Conservation (phyloP, 2,797 vertebrate species). For the Rallus crepitans region DNA sequence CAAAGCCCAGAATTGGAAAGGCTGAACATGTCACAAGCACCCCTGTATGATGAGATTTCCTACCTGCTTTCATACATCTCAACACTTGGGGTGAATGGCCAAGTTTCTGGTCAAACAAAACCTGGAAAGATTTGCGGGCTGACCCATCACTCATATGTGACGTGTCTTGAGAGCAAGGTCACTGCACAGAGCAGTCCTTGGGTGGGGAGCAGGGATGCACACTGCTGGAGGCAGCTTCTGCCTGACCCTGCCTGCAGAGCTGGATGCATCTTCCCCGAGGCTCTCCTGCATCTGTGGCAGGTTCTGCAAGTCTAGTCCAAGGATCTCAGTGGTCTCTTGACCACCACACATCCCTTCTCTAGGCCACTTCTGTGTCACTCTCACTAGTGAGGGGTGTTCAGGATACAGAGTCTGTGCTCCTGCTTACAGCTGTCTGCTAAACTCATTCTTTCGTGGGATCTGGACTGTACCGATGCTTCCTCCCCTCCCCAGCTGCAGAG, state of each 20-base stretch:
- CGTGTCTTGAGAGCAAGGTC: not conserved
- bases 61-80: not conserved
- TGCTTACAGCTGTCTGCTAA: not conserved
- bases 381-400: not conserved
- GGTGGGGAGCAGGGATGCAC: not conserved
- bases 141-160: not conserved
- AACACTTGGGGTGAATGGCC: not conserved
- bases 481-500: not conserved
- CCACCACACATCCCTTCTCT: not conserved
- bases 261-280: rapidly evolving
- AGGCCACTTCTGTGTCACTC: not conserved
- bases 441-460: not conserved
- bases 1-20: not conserved
- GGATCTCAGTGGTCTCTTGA: not conserved
- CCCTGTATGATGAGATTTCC: not conserved
- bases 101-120: not conserved
- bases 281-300: not conserved
- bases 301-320: not conserved
- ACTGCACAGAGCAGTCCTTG: not conserved
- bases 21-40: not conserved
- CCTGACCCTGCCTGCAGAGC: not conserved
- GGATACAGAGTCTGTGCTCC: not conserved
- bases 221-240: not conserved
- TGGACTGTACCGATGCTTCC: not conserved
- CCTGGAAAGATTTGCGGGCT: not conserved